phyloP scores from a whole-genome alignment of 2,113 vertebrate genomes.

The Psilopogon haemacephalus region DNA sequence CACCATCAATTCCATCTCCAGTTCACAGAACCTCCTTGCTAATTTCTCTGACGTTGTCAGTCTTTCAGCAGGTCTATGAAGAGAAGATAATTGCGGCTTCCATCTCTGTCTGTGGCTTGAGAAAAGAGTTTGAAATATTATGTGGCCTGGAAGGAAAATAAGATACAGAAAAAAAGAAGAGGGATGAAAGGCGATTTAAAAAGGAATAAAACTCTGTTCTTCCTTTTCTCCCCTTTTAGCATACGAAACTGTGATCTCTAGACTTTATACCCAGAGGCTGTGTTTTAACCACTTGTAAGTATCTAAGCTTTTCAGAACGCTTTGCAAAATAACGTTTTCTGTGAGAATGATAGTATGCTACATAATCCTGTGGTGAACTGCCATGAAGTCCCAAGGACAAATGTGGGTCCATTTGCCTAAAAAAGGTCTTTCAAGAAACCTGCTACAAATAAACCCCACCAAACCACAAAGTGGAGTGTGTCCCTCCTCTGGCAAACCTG shows the following conservation, averaged over 20 bases:
- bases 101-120: background rate
- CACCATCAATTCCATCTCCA: background rate
- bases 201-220: background rate
- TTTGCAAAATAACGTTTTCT: background rate
- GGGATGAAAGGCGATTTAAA: background rate
- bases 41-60: conserved; percentile 1
- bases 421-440: background rate
- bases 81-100: conserved; percentile 39
- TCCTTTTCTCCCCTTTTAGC: background rate
- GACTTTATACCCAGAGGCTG: background rate
- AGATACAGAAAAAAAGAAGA: background rate
- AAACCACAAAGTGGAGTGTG: rapidly evolving
- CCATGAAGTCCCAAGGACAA: background rate
- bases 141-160: background rate
- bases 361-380: background rate
- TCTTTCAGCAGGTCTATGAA: background rate
- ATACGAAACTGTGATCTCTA: background rate
- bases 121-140: conserved; percentile 4
- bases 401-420: background rate
- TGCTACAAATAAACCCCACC: background rate
- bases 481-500: background rate
- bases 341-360: background rate
- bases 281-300: background rate
- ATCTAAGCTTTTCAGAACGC: background rate
- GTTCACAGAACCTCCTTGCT: background rate